Conservation (phyloP, 2,113 vertebrate genomes). For the Nanorana parkeri region DNA sequence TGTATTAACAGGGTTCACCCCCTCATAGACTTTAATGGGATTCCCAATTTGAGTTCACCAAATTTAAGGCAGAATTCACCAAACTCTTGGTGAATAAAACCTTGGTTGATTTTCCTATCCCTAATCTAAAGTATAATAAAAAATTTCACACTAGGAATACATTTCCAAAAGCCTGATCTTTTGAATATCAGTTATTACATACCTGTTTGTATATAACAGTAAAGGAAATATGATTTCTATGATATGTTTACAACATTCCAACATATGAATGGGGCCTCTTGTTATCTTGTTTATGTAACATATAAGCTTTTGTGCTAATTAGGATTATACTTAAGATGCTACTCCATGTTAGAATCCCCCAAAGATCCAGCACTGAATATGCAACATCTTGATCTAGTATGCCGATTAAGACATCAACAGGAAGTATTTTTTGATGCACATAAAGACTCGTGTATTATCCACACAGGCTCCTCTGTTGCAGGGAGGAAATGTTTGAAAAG, state of each 20-base stretch:
- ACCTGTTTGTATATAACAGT: too few relatives aligned
- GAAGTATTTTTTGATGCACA: constrained; percentile 49
- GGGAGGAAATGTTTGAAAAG: constrained; percentile 49
- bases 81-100: too few relatives aligned
- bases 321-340: constrained; percentile 27
- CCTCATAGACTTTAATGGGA: too few relatives aligned
- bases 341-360: background rate
- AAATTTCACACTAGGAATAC: too few relatives aligned
- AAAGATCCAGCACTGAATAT: constrained; percentile 36
- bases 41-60: too few relatives aligned
- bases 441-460: constrained; percentile 42
- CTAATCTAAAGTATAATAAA: too few relatives aligned
- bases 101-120: too few relatives aligned
- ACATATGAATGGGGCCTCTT: background rate
- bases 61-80: too few relatives aligned
- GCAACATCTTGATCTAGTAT: constrained; percentile 49
- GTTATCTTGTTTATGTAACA: constrained; percentile 11
- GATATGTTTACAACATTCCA: background rate
- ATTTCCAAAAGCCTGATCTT: too few relatives aligned
- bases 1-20: too few relatives aligned
- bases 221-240: too few relatives aligned
- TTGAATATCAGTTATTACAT: too few relatives aligned
- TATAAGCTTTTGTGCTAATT: background rate
- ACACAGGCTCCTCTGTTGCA: constrained; percentile 42
- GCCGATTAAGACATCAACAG: constrained; percentile 52